Evolutionary conservation across 35 echinoderm and acorn worm genomes (phyloP), one percentile per base, ranked within the genome.

Genomic region (Ptychodera flava): DNA sequence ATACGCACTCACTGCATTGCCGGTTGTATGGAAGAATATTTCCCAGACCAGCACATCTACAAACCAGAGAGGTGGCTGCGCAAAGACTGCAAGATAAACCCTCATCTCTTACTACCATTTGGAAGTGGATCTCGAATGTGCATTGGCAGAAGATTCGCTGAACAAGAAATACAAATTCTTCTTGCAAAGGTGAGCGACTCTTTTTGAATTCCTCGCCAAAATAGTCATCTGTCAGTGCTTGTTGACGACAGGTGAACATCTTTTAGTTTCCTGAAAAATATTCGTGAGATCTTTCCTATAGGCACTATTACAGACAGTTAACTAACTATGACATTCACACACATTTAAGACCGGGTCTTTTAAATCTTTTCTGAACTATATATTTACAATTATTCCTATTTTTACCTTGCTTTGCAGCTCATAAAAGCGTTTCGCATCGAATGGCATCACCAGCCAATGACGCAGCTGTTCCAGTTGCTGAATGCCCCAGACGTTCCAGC

Each of bases 21-120:
- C 0, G 96, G 96, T 0, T 32, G 88, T 76, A 99, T 99, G 96
- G 90, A 91, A 31, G 92, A 99, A 52, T 99, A 99, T 79, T 89
- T 99, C n/a, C 82, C 79, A 14, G 86, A 93, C 0, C 90, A 87
- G 29, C 80, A 94, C 28, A 85, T 88, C 78, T 99, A 88, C 45
- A 87, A 90, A 76, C 96, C 96, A 29, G 96, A 99, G 35, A 77
- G 96, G 78, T 99, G 96, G 96, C 79, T 99, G 28, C 38, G 91
- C 28, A 77, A 81, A 28, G 90, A 82, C 33, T 81, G 90, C 36
- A 32, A 94, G 28, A 87, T 93, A 6, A 87, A 94, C 37, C 96
- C 96, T 12, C 93, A 85, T 77, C 90, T 99, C 1, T 79, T 91
- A 15, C 78, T 94, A 12, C 77, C 93, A 0, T 99, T 99, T 45